Base-by-base conservation (phyloP, 2,888 invertebrate genomes). In the Papilio elwesi region DNA sequence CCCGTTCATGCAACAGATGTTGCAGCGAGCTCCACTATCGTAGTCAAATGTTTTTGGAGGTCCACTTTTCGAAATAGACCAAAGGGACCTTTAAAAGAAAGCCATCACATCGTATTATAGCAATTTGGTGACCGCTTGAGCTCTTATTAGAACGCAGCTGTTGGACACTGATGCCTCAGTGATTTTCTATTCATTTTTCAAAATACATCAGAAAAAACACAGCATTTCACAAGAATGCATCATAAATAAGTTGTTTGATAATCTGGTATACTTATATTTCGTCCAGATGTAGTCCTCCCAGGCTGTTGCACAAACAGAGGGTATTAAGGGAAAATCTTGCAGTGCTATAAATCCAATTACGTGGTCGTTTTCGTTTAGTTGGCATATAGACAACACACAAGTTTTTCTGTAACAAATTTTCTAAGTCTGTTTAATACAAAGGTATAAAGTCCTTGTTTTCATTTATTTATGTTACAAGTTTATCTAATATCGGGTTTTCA, bases 221-320 rank as follows among this genome's bases (percentile, higher is more conserved):
- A n/a, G n/a, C n/a, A n/a, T n/a, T n/a, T n/a, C 36, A 57, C 3
- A 36, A 13, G 2, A 36, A 64, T 16, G 7, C 11, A 15, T 11
- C 4, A 10, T 11, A 12, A 10, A 6, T 47, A 16, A 7, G 11
- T 13, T 64, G 11, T 49, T 49, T 49, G 6, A 43, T 13, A 51
- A 26, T 15, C 15, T 16, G 66, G 69, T 43, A 36, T 71, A 95
- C 94, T 91, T 91, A 82, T 95, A 96, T 79, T 94, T 90, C 13
- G 84, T 85, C 83, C 88, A 87, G n/a, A 96, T 81, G 91, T 95
- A 96, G n/a, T 88, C 82, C 57, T 92, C 88, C 96, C 96, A 96
- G 43, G 94, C 94, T 68, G 85, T 85, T 7, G 94, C 88, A 43
- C 94, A 92, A 10, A 96, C 84, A 0, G 95, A 87, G 0, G 95